Conservation (phyloP, 2,888 invertebrate species). For the Zaprionus obscuricornis region DNA sequence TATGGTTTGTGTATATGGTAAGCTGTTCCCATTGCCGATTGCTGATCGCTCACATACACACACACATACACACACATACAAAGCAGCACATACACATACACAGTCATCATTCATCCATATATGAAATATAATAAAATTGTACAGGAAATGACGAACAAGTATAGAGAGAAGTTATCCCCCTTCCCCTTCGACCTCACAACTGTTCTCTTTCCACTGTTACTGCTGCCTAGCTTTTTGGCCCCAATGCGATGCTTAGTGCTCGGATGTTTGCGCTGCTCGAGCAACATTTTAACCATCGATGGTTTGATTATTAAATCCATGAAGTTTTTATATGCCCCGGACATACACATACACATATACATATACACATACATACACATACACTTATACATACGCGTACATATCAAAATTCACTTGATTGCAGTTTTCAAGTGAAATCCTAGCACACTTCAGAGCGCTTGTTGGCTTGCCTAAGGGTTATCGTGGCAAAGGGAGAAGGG, state of each 20-base stretch:
- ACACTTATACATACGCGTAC: slow-evolving; percentile 22
- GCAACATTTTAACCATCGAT: slow-evolving; percentile 73
- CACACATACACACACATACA: slow-evolving; percentile 21
- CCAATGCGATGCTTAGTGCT: not conserved
- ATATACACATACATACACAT: slow-evolving; percentile 9
- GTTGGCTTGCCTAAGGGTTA: slow-evolving; percentile 73
- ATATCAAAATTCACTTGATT: slow-evolving; percentile 81
- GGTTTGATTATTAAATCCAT: slow-evolving; percentile 79
- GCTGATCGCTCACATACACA: slow-evolving; percentile 40
- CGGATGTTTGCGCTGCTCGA: slow-evolving; percentile 42
- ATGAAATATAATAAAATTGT: slow-evolving; percentile 80
- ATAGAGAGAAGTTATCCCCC: slow-evolving; percentile 42
- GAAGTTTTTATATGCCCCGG: slow-evolving; percentile 70
- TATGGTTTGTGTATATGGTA: slow-evolving; percentile 24
- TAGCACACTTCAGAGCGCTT: slow-evolving; percentile 74
- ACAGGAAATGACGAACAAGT: slow-evolving; percentile 79
- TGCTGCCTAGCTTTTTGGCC: not conserved
- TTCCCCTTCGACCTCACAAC: not conserved
- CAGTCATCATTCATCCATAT: slow-evolving; percentile 47
- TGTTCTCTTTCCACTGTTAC: too few species aligned
- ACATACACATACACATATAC: slow-evolving; percentile 43
- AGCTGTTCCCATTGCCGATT: slow-evolving; percentile 26
- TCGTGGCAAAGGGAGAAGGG: slow-evolving; percentile 3
- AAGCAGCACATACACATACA: slow-evolving; percentile 6
- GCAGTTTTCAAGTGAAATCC: slow-evolving; percentile 81